These are phyloP conservation scores for Petrosia ficiformis DNA, from an alignment of 37 sponge, comb jelly and placozoan genomes.

Conservation along the genomic window DNA sequence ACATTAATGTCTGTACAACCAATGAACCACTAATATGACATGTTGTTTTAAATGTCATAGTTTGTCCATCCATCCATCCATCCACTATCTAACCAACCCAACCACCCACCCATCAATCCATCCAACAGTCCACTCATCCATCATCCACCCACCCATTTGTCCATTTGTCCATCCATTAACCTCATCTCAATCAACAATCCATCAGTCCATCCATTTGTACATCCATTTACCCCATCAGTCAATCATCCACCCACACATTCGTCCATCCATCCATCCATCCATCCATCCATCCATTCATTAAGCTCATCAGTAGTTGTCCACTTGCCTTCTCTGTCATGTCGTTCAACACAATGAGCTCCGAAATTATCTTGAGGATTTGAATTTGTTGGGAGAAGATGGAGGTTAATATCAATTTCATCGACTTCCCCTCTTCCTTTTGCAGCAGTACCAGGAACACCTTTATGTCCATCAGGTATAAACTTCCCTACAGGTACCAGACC, in stretches of 20 bases:
- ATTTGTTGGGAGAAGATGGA: conserved; percentile 56
- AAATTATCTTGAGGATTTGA: conserved; percentile 26
- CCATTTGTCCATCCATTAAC: too few relatives aligned
- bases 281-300: too few relatives aligned
- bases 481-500: conserved; percentile 54
- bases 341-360: conserved; percentile 13
- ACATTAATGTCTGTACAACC: background rate
- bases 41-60: background rate
- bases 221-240: too few relatives aligned
- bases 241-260: too few relatives aligned
- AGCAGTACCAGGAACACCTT: background rate
- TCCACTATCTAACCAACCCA: too few relatives aligned
- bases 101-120: too few relatives aligned
- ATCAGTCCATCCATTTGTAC: background rate
- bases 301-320: background rate
- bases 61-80: too few relatives aligned
- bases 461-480: conserved; percentile 27
- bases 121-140: too few relatives aligned
- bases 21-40: background rate
- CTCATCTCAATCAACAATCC: background rate
- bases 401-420: conserved; percentile 42
- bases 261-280: too few relatives aligned
- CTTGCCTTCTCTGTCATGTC: conserved; percentile 55
- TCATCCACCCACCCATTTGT: background rate
- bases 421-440: background rate